These are phyloP conservation scores for Leptopilina boulardi DNA, from an alignment of 1,140 invertebrate species.

Conservation along the genomic window DNA sequence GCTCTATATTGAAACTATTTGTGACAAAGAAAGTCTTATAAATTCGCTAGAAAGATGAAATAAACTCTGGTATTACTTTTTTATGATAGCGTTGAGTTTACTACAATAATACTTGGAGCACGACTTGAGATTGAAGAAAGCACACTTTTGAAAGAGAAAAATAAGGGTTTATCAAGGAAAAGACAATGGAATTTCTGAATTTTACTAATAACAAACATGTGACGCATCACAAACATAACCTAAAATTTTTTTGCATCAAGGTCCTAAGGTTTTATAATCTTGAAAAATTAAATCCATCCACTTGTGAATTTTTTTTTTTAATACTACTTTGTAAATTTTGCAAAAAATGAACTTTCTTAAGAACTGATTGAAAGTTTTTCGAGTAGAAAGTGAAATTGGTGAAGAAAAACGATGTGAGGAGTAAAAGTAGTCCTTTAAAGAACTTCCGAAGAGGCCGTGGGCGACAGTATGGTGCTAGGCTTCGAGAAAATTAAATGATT, in stretches of 20 bases:
- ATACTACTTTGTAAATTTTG: neutral
- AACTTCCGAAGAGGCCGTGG: slow-evolving; percentile 48
- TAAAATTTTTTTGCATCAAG: too few relatives aligned
- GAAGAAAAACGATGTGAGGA: neutral
- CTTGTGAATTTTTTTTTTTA: too few relatives aligned
- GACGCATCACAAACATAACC: neutral
- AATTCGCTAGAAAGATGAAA: slow-evolving; percentile 19
- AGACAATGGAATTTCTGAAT: neutral
- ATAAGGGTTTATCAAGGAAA: neutral
- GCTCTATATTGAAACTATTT: neutral
- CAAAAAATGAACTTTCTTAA: neutral
- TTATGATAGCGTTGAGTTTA: slow-evolving; percentile 11
- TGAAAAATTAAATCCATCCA: too few relatives aligned
- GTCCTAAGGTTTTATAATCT: too few relatives aligned
- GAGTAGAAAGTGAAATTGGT: slow-evolving; percentile 12
- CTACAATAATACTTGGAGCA: slow-evolving; percentile 3
- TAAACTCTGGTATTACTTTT: slow-evolving; percentile 31
- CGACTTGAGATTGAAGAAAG: slow-evolving; percentile 24
- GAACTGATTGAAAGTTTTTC: neutral
- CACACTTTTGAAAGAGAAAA: neutral
- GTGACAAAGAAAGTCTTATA: neutral
- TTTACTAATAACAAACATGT: neutral
- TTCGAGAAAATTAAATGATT: slow-evolving; percentile 76
- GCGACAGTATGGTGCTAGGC: slow-evolving; percentile 39
- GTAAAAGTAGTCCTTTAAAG: slow-evolving; percentile 45